These are phyloP conservation scores for Plecturocebus donacophilus DNA, from an alignment of 2,113 vertebrate genomes.

Conservation along the genomic window DNA sequence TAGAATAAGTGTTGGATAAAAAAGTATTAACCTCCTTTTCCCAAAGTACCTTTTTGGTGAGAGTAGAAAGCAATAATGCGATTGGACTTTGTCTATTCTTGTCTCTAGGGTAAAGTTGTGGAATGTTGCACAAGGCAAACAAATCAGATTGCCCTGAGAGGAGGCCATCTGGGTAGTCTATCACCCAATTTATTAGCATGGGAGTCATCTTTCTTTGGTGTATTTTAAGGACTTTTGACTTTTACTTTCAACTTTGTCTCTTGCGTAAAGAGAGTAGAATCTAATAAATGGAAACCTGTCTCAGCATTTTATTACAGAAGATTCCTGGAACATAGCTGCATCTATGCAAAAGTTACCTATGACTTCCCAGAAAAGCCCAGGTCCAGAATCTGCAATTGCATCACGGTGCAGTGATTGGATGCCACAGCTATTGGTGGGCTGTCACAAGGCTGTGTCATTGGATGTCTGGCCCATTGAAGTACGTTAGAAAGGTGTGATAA, in stretches of 20 bases:
- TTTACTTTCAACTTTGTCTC: conserved; percentile 14
- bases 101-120: not conserved
- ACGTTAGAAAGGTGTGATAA: not conserved
- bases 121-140: not conserved
- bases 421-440: not conserved
- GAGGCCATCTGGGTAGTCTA: not conserved
- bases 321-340: not conserved
- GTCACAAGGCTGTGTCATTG: not conserved
- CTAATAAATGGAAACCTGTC: not conserved
- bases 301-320: conserved; percentile 21
- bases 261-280: not conserved
- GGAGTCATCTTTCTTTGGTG: not conserved
- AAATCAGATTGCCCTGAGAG: not conserved
- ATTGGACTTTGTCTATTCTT: not conserved
- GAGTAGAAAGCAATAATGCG: not conserved
- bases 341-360: not conserved
- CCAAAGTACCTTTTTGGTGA: not conserved
- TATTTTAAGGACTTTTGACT: not conserved
- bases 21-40: not conserved
- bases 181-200: not conserved
- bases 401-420: not conserved
- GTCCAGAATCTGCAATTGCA: not conserved
- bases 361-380: conserved; percentile 18
- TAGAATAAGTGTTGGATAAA: not conserved
- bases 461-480: not conserved